Evolutionary conservation across 1,140 invertebrate genomes (phyloP), one percentile per base, ranked within the genome.

Genomic region (Sinella curviseta): DNA sequence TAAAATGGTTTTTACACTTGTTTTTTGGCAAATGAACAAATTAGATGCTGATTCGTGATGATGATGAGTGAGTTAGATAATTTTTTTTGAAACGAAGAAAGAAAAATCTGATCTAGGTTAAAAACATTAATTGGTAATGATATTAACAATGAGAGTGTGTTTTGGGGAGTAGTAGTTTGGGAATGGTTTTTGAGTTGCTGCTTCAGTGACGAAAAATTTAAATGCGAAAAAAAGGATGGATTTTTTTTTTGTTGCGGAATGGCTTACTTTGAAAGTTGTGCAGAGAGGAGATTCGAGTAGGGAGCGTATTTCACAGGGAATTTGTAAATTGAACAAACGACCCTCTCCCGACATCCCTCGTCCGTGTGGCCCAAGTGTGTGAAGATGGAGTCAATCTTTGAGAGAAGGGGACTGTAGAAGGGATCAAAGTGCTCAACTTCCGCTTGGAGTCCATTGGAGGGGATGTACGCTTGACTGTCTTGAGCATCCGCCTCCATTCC

Each of bases 251-350:
- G n/a, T n/a, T n/a, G n/a, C n/a, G n/a, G n/a, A n/a, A n/a, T n/a
- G 0, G 85, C 87, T 89, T 88, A 95, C 94, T 93, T 94, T 86
- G 93, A 94, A 31, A 95, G 86, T 84, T 95, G 94, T 0, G 94
- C 93, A 0, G 94, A 95, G 0, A 95, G 90, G n/a, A 95, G 88
- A 85, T 95, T 95, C 77, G 93, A 94, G 83, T 93, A 95, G 0
- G 94, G 94, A 0, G 93, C 93, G 86, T 92, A 95, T 84, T 94
- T 93, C 1, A 93, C 93, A 0, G 94, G 94, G 84, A 91, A 93
- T 30, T 92, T 90, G 85, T 95, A 95, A 93, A 95, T 95, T 77
- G 93, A 88, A 84, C 94, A 95, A 1, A 95, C 92, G 0, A 93
- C 89, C 83, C 93, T 90, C 83, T 95, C 93, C n/a, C 93, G 87